These are phyloP conservation scores for Volucella bombylans DNA, from an alignment of 2,888 invertebrate species.

Conservation along the genomic window DNA sequence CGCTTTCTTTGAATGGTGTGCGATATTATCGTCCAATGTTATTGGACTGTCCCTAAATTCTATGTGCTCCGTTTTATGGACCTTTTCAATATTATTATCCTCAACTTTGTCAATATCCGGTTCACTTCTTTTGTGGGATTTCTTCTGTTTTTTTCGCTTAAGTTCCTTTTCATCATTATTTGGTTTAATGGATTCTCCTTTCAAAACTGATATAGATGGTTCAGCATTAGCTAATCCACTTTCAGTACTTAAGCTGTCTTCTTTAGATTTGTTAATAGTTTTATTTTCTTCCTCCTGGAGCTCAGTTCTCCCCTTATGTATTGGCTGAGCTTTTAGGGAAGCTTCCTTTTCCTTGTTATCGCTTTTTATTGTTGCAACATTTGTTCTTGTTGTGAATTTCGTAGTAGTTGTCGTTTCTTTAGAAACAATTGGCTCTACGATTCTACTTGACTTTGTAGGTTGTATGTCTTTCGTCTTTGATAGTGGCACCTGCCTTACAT, in stretches of 20 bases:
- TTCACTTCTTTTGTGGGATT: constrained; percentile 23
- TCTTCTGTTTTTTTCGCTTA: constrained; percentile 78
- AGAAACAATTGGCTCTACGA: constrained; percentile 63
- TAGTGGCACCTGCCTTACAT: constrained; percentile 73
- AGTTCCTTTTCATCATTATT: constrained; percentile 81
- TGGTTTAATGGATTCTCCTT: constrained; percentile 6
- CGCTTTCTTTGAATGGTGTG: constrained; percentile 6
- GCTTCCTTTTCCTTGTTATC: constrained; percentile 50
- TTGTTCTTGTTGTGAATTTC: constrained; percentile 36
- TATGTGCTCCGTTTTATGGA: constrained; percentile 45
- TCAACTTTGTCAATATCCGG: background rate
- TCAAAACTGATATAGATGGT: background rate
- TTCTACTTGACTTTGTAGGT: constrained; percentile 58
- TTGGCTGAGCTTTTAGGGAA: constrained; percentile 41
- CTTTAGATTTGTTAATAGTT: constrained; percentile 17
- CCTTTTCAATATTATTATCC: background rate
- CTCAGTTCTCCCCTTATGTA: constrained; percentile 65
- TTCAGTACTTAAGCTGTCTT: constrained; percentile 17
- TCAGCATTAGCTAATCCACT: constrained; percentile 12
- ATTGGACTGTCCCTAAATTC: constrained; percentile 31
- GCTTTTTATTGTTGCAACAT: constrained; percentile 45
- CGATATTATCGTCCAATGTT: background rate
- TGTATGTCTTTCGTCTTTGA: constrained; percentile 72
- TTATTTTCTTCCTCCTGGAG: constrained; percentile 8
- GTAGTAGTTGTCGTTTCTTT: constrained; percentile 59